Base-by-base conservation (phyloP, 2,888 invertebrate species). In the Stegana nigrithorax region DNA sequence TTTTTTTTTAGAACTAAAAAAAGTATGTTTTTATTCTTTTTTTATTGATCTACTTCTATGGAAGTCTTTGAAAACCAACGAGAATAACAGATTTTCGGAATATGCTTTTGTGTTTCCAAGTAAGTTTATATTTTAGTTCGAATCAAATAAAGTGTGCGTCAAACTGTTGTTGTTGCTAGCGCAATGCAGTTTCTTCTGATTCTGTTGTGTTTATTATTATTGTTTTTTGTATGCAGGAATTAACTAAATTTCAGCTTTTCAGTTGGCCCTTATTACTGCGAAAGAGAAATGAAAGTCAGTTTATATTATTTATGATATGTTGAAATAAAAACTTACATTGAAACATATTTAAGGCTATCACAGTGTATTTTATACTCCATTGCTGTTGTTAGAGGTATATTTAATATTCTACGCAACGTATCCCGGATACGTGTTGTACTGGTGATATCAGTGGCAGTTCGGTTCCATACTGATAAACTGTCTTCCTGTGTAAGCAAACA, bases 391-490 rank as follows among this genome's bases (percentile, higher is more conserved):
- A 93, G 89, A 69, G 98, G 98, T 85, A 99, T 91, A 88, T 98
- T 96, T 83, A 99, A 90, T 82, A 98, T 93, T 85, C 98, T 91
- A 78, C 95, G 93, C 80, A 99, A 88, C 50, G 97, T 96, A 87
- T 99, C 98, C 72, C 97, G 90, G 79, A 99, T 98, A 80, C 97
- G 90, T 71, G 91, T 91, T 75, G 95, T 96, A 71, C 95, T 94
- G 69, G 89, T 90, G 81, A 91, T 90, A 88, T 98, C 97, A 69
- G 93, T 90, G 59, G 98, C 96, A 73, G 95, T 97, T 86, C 94
- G 92, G 87, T 98, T 98, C 98, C 98, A 98, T 79, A 98, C 91
- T 71, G 97, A 96, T 81, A 98, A 90, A 84, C 96, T 93, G 84
- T 97, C 98, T 87, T 98, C 98, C 94, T 96, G 71, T 26, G 42